Evolutionary conservation across 2,888 invertebrate species (phyloP).

Genomic region (Crepidodera aurea): DNA sequence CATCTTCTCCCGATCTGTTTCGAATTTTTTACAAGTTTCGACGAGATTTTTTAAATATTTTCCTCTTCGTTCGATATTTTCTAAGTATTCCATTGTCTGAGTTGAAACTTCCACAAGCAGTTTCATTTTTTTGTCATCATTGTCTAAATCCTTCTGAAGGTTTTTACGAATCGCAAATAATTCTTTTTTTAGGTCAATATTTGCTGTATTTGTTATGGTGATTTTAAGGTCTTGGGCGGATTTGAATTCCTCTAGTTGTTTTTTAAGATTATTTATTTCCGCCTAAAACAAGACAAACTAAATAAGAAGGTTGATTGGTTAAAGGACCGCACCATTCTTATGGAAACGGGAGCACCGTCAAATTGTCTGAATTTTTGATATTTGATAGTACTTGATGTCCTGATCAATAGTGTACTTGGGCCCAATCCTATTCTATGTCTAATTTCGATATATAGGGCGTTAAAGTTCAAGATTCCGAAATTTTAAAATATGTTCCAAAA

Average conservation of each 20-base stretch:
- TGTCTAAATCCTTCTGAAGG: constrained; percentile 47
- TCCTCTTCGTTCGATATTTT: constrained; percentile 61
- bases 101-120: constrained; percentile 58
- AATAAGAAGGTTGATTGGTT: no score
- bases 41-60: constrained; percentile 65
- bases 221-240: constrained; percentile 41
- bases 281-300: constrained; percentile 40
- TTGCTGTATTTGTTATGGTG: constrained; percentile 38
- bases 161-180: constrained; percentile 45
- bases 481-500: no score
- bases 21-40: constrained; percentile 66
- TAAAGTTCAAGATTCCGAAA: no score
- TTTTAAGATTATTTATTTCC: constrained; percentile 45
- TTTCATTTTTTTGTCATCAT: constrained; percentile 49
- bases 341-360: no score
- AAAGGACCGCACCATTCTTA: no score
- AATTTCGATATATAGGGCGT: no score
- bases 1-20: constrained; percentile 65
- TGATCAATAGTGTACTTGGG: no score
- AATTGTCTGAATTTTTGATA: no score
- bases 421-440: no score
- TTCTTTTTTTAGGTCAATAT: constrained; percentile 15
- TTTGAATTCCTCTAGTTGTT: constrained; percentile 41
- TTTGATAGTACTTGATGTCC: no score
- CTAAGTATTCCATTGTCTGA: constrained; percentile 60